Evolutionary conservation across 2,888 invertebrate genomes (phyloP), one percentile per base, ranked within the genome.

Genomic region (Tanypteryx hageni): DNA sequence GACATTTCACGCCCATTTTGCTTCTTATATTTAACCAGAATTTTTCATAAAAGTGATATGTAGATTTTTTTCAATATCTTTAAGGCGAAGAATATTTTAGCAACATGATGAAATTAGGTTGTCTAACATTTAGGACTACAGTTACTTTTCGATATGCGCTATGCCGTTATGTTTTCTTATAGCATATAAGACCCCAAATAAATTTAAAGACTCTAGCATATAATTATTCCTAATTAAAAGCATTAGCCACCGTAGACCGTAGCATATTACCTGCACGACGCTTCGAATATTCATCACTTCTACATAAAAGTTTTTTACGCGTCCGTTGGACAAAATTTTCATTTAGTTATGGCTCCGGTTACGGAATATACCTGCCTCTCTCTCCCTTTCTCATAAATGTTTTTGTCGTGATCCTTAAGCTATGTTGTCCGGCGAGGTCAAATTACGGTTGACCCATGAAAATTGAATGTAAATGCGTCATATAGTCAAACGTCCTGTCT

Each of bases 371-470:
- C 44, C 44, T 44, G 44, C 44, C 44, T 44, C 44, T 44, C 44
- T 44, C 44, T 44, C 44, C 5, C 27, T 22, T n/a, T 68, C 68
- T 18, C 68, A n/a, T 27, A 11, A 76, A 2, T 9, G 8, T 27
- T 76, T 76, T 27, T 27, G 76, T 27, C 22, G 76, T 76, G 76
- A 27, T 76, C 76, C 76, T 9, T 76, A 76, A 27, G 22, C 22
- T 22, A 76, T 64, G 89, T 64, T 64, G 31, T 68, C 4, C 61
- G 44, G 44, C 18, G 11, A 64, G 89, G 89, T 89, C 44, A 89
- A 89, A 64, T 89, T 89, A 31, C 89, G 44, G 61, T 44, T 89
- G 89, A 89, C 89, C 89, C 89, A 18, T 89, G 89, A 44, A 89
- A 89, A 89, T 89, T 89, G 89, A 89, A 89, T 44, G 89, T 68